A percentile compares a stretch with the other conserved stretches of the same genome.
Evolutionary conservation across 2,797 vertebrate species (phyloP).

Genomic region (Astyanax mexicanus): DNA sequence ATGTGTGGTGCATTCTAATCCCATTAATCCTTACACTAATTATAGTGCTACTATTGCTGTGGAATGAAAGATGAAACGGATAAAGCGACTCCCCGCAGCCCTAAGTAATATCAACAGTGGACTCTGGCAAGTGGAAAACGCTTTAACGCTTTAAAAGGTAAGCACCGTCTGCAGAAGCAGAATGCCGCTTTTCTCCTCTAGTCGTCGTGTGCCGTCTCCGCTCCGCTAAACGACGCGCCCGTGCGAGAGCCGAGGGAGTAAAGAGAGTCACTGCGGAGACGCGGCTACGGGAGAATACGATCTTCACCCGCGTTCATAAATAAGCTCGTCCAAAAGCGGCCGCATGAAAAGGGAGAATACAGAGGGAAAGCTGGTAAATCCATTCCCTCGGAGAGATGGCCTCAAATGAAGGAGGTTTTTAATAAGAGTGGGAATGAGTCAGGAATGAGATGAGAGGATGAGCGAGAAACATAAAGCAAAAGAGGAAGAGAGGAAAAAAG

Average conservation of each 20-base stretch:
- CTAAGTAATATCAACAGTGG: slow-evolving; percentile 16
- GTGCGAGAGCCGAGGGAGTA: neutral
- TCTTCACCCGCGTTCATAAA: slow-evolving; percentile 38
- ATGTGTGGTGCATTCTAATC: slow-evolving; percentile 20
- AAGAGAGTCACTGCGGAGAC: slow-evolving; percentile 6
- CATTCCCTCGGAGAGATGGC: slow-evolving; percentile 20
- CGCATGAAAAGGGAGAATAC: slow-evolving; percentile 37
- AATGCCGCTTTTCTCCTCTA: neutral
- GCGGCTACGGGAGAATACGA: slow-evolving; percentile 26
- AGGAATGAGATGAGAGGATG: slow-evolving; percentile 47
- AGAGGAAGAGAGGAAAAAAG: neutral
- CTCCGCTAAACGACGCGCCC: slow-evolving; percentile 2
- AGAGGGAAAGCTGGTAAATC: slow-evolving; percentile 21
- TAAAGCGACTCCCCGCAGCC: neutral
- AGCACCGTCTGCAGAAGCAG: neutral
- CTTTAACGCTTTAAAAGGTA: neutral
- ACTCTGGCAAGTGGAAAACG: slow-evolving; percentile 6
- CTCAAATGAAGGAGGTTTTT: slow-evolving; percentile 34
- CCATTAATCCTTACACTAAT: slow-evolving; percentile 26
- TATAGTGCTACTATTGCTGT: slow-evolving; percentile 21
- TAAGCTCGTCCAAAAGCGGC: slow-evolving; percentile 24
- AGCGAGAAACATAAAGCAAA: slow-evolving; percentile 14
- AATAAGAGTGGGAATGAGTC: slow-evolving; percentile 44
- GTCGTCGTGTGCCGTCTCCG: neutral
- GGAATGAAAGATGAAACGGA: slow-evolving; percentile 27